These are phyloP conservation scores for Capreolus pygargus DNA, from an alignment of 2,113 vertebrate species.

Conservation along the genomic window DNA sequence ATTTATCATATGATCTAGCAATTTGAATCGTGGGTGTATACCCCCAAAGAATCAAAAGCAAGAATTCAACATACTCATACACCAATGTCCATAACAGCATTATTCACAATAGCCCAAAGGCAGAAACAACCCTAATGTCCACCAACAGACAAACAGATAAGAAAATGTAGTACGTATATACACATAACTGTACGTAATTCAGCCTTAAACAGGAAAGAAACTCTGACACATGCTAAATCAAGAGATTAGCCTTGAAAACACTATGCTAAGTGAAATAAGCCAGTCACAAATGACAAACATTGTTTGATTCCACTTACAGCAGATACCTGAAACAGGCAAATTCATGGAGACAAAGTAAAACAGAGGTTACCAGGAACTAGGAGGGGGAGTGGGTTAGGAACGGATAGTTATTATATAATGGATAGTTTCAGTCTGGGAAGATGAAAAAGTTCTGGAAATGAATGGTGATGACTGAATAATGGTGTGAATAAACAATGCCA, in stretches of 20 bases:
- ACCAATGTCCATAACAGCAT: neutral
- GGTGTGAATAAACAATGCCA: neutral
- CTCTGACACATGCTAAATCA: neutral
- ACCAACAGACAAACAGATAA: neutral
- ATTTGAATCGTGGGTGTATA: neutral
- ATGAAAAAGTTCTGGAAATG: neutral
- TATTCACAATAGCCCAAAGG: neutral
- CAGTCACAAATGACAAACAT: neutral
- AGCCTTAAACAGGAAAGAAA: neutral
- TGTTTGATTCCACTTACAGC: neutral
- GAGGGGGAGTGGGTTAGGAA: neutral
- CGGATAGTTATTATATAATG: neutral
- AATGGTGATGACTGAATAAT: neutral
- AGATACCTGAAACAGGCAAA: neutral
- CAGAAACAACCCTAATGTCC: neutral
- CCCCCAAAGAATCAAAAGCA: neutral
- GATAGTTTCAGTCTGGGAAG: neutral
- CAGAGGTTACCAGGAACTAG: neutral
- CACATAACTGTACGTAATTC: neutral
- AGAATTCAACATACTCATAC: neutral
- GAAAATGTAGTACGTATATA: neutral
- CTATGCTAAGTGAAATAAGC: neutral
- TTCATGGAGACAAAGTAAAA: neutral
- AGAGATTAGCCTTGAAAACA: neutral
- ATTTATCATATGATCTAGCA: neutral